These are phyloP conservation scores for Proteles cristata DNA, from an alignment of 2,113 vertebrate species.

Conservation along the genomic window DNA sequence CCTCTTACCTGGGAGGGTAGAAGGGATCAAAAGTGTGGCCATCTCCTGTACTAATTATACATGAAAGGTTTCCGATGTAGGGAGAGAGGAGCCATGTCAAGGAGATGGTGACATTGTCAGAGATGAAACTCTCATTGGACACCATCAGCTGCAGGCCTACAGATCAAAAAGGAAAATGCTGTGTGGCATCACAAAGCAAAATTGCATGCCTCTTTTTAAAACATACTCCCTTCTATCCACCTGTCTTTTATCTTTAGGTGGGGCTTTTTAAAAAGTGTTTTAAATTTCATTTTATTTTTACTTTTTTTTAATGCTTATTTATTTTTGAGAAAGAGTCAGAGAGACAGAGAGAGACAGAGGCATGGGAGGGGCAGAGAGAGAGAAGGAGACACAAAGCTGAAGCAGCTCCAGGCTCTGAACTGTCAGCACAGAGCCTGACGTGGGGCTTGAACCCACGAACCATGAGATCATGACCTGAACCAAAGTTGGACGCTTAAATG, in stretches of 20 bases:
- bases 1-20: conserved; percentile 89
- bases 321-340: too few relatives aligned
- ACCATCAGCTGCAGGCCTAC: conserved; percentile 91
- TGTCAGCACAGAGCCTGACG: too few relatives aligned
- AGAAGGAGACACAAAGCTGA: too few relatives aligned
- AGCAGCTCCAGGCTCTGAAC: too few relatives aligned
- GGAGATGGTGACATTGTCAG: conserved; percentile 90
- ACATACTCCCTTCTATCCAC: background rate
- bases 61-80: conserved; percentile 94
- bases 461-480: too few relatives aligned
- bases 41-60: conserved; percentile 91
- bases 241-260: background rate
- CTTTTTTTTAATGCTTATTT: too few relatives aligned
- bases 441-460: too few relatives aligned
- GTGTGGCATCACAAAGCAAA: background rate
- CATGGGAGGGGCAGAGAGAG: too few relatives aligned
- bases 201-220: background rate
- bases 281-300: background rate
- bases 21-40: conserved; percentile 93
- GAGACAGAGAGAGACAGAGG: too few relatives aligned
- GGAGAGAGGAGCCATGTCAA: conserved; percentile 95
- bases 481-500: too few relatives aligned
- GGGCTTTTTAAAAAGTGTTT: background rate
- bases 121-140: conserved; percentile 85
- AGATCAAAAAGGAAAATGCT: conserved; percentile 58